phyloP scores from a whole-genome alignment of 1,140 invertebrate species.

The Mizuhopecten yessoensis region DNA sequence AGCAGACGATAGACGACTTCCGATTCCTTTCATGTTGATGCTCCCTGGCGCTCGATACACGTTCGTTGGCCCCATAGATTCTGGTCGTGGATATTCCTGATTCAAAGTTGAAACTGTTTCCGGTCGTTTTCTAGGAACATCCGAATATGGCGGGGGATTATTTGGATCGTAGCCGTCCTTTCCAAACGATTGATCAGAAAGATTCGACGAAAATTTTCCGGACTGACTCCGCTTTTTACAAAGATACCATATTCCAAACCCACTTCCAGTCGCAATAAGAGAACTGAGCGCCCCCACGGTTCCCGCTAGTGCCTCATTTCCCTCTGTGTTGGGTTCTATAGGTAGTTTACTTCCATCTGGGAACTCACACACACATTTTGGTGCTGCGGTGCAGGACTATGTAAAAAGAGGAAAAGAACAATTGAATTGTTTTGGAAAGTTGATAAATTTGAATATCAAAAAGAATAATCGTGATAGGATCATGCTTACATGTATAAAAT shows the following conservation, averaged over 20 bases:
- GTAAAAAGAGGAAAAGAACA: not conserved
- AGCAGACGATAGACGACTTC: not conserved
- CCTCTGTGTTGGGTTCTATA: conserved; percentile 49
- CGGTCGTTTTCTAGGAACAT: not conserved
- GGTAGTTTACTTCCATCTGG: not conserved
- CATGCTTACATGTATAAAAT: too few species aligned
- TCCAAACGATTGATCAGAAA: not conserved
- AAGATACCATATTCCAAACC: conserved; percentile 51
- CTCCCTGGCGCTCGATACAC: not conserved
- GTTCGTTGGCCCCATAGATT: not conserved
- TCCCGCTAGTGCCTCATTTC: conserved; percentile 58
- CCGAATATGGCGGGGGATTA: not conserved
- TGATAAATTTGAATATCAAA: too few species aligned
- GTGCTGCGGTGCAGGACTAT: not conserved
- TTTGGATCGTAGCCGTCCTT: not conserved
- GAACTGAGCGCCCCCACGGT: conserved; percentile 57
- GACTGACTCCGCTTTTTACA: not conserved
- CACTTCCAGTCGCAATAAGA: conserved; percentile 57
- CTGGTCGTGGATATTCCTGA: not conserved
- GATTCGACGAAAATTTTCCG: not conserved
- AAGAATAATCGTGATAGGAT: too few species aligned
- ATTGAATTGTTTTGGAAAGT: too few species aligned
- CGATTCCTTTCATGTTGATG: not conserved
- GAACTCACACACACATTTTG: conserved; percentile 52
- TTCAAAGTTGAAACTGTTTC: not conserved